A percentile compares a stretch with the other conserved stretches of the same genome.
phyloP scores from a whole-genome alignment of 1,140 invertebrate genomes.

The Camponotus floridanus region DNA sequence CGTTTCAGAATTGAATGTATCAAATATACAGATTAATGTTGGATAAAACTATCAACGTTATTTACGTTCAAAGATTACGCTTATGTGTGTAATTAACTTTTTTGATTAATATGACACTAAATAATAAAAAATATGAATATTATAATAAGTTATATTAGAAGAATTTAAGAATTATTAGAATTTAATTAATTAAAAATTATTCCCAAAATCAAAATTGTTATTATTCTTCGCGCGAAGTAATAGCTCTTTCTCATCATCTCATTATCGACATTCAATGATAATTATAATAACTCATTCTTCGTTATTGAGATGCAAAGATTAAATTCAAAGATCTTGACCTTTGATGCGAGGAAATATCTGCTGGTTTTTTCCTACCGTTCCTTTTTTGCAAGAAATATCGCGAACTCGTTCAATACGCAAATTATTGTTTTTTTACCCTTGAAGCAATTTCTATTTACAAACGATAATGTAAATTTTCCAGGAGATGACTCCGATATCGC shows the following conservation, averaged over 20 bases:
- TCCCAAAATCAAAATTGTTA: neutral
- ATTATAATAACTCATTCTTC: too few species aligned
- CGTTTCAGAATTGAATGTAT: too few species aligned
- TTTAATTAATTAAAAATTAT: neutral
- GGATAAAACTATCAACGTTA: neutral
- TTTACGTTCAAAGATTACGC: neutral
- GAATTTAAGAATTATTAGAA: neutral
- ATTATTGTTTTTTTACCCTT: neutral
- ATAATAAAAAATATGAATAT: neutral
- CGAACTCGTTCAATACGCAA: constrained; percentile 2
- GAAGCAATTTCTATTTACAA: neutral
- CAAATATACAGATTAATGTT: neutral
- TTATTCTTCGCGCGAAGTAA: constrained; percentile 1
- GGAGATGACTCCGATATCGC: neutral
- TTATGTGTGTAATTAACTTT: neutral
- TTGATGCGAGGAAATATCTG: too few species aligned
- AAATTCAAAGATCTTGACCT: neutral
- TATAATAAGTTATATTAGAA: neutral
- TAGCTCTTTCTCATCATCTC: neutral
- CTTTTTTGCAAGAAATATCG: constrained; percentile 27
- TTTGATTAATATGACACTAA: neutral
- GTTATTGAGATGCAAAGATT: neutral
- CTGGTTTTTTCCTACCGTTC: neutral
- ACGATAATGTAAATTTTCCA: neutral
- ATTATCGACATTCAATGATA: neutral